Evolutionary conservation across 2,797 vertebrate genomes (phyloP), one percentile per base, ranked within the genome.

Genomic region (Parauchenoglanis ngamensis): DNA sequence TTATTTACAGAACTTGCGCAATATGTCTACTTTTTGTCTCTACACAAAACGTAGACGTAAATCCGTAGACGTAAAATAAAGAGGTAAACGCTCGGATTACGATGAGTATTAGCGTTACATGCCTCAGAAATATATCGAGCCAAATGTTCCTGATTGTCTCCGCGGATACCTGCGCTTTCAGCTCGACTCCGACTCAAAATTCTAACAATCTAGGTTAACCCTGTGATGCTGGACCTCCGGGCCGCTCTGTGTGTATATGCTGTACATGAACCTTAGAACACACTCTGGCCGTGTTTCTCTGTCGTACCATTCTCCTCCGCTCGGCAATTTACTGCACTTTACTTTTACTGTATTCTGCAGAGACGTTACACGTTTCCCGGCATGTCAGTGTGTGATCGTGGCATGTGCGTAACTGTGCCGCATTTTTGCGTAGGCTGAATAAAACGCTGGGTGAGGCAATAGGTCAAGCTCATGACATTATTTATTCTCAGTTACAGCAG

Each of bases 351-450:
- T 7, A 59, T 81, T 81, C n/a, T 52, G 17, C n/a, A 31, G 17
- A 28, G n/a, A 5, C 65, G 40, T 63, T 46, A 3, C 57, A n/a
- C 12, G 35, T 65, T 79, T 82, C 59, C 59, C 79, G 65, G 31
- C 25, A 46, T n/a, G 25, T 54, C 44, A 21, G 44, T 78, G 28
- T 19, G 19, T n/a, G 61, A 21, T n/a, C 75, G 3, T 44, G 21
- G 57, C 61, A 86, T 76, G 56, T 84, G 68, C 28, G 25, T 82
- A 56, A 67, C 72, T 80, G 65, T 70, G 44, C 76, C 59, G 19
- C 57, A 13, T 85, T 88, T 88, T 77, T 88, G 81, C 84, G 82
- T 44, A 87, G 63, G 57, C 57, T 75, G 85, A 77, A 35, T 76
- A 61, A 86, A 78, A 54, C 25, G 3, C 77, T n/a, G 86, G 85